Evolutionary conservation across 2,797 vertebrate genomes (phyloP).

Genomic region (Artibeus jamaicensis): DNA sequence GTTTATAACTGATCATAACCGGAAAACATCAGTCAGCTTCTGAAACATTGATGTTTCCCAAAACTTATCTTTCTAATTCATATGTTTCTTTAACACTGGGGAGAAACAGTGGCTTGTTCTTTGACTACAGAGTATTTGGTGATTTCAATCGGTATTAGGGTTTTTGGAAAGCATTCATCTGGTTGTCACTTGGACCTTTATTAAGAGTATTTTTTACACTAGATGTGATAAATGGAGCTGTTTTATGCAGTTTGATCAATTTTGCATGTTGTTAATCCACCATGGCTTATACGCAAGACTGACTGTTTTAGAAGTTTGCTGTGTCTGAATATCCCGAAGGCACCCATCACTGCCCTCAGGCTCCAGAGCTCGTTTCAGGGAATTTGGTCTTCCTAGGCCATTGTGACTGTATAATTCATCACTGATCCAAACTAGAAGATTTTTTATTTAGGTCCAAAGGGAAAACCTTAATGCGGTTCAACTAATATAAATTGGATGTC

Average conservation of each 20-base stretch:
- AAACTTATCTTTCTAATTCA: background rate
- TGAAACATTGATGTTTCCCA: background rate
- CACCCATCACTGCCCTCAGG: background rate
- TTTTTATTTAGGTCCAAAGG: background rate
- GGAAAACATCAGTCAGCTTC: background rate
- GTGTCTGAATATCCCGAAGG: background rate
- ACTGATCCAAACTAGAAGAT: conserved; percentile 21
- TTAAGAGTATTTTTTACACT: conserved; percentile 43
- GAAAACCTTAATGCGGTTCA: background rate
- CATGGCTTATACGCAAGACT: background rate
- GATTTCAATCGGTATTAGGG: conserved; percentile 46
- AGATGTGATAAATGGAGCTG: conserved; percentile 35
- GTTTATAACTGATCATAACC: background rate
- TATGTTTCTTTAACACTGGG: background rate
- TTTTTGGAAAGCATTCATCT: conserved; percentile 49
- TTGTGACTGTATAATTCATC: conserved; percentile 7
- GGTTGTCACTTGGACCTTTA: conserved; percentile 14
- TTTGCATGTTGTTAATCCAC: conserved; percentile 42
- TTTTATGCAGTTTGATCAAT: conserved; percentile 48
- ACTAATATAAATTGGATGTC: conserved; percentile 5
- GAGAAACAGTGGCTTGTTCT: background rate
- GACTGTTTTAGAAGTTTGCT: background rate
- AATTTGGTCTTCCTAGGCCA: background rate
- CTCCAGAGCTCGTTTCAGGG: background rate
- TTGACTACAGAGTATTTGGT: background rate